Evolutionary conservation across 2,113 vertebrate species (phyloP), one percentile per base, ranked within the genome.

Genomic region (Suncus etruscus): DNA sequence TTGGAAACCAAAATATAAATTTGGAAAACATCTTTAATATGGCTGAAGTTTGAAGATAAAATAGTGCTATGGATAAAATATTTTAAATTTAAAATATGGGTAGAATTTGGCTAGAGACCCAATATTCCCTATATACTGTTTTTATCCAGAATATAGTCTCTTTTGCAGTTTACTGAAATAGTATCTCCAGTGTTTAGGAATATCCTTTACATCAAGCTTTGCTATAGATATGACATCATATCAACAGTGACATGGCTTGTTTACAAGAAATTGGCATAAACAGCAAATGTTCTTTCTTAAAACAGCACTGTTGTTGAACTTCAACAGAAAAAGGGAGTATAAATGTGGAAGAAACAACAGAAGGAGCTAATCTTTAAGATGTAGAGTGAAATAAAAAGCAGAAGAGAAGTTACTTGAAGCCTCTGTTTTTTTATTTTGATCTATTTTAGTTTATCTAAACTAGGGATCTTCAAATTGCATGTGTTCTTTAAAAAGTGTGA

Each of bases 251-350:
- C 95, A 94, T 70, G 88, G 91, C 95, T 97, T 97, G 96, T 97
- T 97, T 97, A 94, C 95, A 94, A 77, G 90, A 96, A 86, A 87
- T 81, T 97, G 95, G 92, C 95, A 90, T 97, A 97, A 97, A 97
- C 97, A 96, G 92, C 96, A 97, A 94, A 97, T 96, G 95, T 92
- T 95, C 97, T 96, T 82, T 47, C 89, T 93, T 96, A 91, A 94
- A 97, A 93, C 90, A 97, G 96, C 89, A 95, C 94, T 91, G 87
- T 87, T 1, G 0, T 75, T 97, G 97, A 96, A 85, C 95, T 96
- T 97, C 95, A 97, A 92, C 94, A 95, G 94, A 54, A 90, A 95
- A 96, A 61, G 8, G 76, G 80, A 95, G 90, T 83, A 80, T 90
- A 92, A 96, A 89, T 58, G 32, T 81, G 39, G 75, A 95, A 82